These are phyloP conservation scores for Paramisgurnus dabryanus DNA, from an alignment of 2,113 vertebrate genomes.

Conservation along the genomic window DNA sequence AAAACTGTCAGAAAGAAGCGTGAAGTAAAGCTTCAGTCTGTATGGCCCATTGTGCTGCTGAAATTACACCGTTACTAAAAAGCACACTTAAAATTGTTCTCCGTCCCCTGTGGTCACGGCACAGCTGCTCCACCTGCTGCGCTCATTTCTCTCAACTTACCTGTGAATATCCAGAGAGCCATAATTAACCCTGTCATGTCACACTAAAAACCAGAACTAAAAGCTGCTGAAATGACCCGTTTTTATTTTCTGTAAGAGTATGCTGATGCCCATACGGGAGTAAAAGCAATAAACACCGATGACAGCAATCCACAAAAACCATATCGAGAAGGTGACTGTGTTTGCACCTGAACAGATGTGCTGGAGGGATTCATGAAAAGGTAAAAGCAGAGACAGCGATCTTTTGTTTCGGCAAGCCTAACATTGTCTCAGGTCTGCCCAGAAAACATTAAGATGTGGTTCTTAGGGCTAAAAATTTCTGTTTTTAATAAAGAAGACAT, in stretches of 20 bases:
- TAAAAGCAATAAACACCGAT: constrained; percentile 38
- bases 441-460: constrained; percentile 1
- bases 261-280: neutral
- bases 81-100: constrained; percentile 53
- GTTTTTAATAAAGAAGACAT: neutral
- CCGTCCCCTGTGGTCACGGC: constrained; percentile 52
- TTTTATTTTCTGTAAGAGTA: neutral
- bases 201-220: constrained; percentile 53
- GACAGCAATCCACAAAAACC: constrained; percentile 43
- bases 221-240: constrained; percentile 31
- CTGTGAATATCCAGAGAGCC: constrained; percentile 60
- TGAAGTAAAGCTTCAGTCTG: neutral
- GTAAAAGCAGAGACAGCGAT: neutral
- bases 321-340: constrained; percentile 48
- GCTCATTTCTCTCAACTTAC: constrained; percentile 53
- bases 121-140: constrained; percentile 71
- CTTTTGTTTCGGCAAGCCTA: constrained; percentile 22
- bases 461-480: neutral
- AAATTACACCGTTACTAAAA: constrained; percentile 53
- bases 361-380: constrained; percentile 4
- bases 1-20: neutral
- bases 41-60: neutral
- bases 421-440: constrained; percentile 9
- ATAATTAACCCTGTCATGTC: constrained; percentile 70
- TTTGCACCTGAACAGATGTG: constrained; percentile 52